Conservation (phyloP, 2,113 vertebrate genomes). For the Lates calcarifer region DNA sequence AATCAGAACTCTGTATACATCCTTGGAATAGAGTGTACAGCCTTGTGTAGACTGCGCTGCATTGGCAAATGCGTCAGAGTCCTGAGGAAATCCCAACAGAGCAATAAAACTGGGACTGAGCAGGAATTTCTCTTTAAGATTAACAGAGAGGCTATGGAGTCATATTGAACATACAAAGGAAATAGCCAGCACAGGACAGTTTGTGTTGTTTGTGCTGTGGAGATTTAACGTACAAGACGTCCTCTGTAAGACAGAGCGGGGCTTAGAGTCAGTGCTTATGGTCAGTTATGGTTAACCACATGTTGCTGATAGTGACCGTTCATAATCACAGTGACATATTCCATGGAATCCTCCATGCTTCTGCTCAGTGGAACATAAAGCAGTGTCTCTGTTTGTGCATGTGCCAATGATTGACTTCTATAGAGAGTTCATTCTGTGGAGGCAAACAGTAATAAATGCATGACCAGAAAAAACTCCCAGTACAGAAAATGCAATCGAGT, state of each 20-base stretch:
- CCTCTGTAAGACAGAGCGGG: not conserved
- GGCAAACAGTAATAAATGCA: not conserved
- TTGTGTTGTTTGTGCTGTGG: constrained; percentile 30
- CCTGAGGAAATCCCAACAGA: constrained; percentile 45
- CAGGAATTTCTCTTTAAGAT: not conserved
- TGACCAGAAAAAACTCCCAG: not conserved
- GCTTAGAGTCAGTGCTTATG: not conserved
- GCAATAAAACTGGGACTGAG: not conserved
- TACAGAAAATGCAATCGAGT: not conserved
- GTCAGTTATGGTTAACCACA: not conserved
- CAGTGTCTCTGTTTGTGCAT: constrained; percentile 4
- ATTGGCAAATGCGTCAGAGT: constrained; percentile 42
- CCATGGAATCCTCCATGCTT: not conserved
- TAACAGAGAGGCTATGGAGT: not conserved
- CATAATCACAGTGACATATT: not conserved
- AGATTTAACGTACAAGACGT: constrained; percentile 25
- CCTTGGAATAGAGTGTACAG: not conserved
- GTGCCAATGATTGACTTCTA: not conserved
- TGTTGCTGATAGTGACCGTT: constrained; percentile 7
- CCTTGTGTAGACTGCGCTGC: not conserved
- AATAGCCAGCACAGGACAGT: not conserved
- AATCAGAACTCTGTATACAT: not conserved
- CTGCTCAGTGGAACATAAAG: not conserved
- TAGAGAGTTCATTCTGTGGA: not conserved
- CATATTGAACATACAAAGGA: not conserved